Base-by-base conservation (phyloP, 2,113 vertebrate species). In the Elanoides forficatus region DNA sequence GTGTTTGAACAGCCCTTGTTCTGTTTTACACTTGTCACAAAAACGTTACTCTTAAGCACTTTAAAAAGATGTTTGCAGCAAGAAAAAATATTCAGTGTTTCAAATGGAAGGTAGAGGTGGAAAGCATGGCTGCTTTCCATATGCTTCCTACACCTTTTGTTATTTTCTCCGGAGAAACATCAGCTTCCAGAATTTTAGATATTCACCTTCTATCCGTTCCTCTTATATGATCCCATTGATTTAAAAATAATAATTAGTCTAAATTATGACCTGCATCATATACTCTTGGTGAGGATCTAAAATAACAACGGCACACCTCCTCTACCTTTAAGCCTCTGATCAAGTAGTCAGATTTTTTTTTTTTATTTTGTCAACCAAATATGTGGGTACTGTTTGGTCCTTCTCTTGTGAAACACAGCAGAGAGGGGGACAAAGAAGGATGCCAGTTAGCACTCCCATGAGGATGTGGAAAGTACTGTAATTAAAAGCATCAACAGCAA, bases 51-150 rank as follows among this genome's bases (percentile, higher is more conserved):
- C 17, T 60, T 60, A 79, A 67, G 22, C 53, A 38, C 23, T 58
- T 92, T 59, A n/a, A 90, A 53, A 36, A 52, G 34, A 21, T 78
- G 27, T 76, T 91, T 88, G 4, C 14, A 21, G 50, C n/a, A 88
- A 94, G 32, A 94, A 62, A 62, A 82, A 92, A 83, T 32, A 42
- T 14, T 59, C 20, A 62, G 7, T 60, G 15, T 52, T 86, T 59
- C 0, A 2, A 40, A 43, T 0, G 0, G 29, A 58, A 70, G 8
- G 29, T 26, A 59, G 34, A 56, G 18, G 26, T 43, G 7, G 43
- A 40, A 68, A 72, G 60, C 14, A 2, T 12, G 13, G 2, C 25
- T 80, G 17, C 17, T 82, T 92, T 91, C n/a, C 20, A 21, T 17
- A 14, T 0, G 0, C 2, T 62, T 78, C 42, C 43, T 74, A 30